Evolutionary conservation across 2,888 invertebrate genomes (phyloP).

Genomic region (Agonopterix heracliana): DNA sequence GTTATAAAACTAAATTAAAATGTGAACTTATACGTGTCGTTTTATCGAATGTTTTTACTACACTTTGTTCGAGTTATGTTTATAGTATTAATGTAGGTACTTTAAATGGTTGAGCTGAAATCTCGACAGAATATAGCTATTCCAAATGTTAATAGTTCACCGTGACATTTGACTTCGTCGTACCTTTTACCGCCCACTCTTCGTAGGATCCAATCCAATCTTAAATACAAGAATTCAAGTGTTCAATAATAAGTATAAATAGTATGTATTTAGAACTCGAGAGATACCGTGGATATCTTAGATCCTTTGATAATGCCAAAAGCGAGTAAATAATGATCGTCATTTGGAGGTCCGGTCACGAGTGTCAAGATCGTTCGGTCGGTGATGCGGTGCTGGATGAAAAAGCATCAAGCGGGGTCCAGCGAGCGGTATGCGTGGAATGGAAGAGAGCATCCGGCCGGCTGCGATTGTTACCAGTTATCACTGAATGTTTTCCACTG

Average conservation of each 20-base stretch:
- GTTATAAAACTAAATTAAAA: too few species aligned
- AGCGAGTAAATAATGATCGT: conserved; percentile 5
- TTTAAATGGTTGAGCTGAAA: neutral
- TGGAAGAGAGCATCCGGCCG: conserved; percentile 72
- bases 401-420: conserved; percentile 65
- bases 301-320: neutral
- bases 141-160: conserved; percentile 12
- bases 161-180: conserved; percentile 10
- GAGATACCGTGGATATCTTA: neutral
- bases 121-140: conserved; percentile 5
- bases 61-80: too few species aligned
- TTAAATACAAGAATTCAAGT: neutral
- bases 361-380: conserved; percentile 43
- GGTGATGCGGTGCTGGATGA: conserved; percentile 46
- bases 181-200: conserved; percentile 2
- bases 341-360: conserved; percentile 25
- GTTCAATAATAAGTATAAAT: neutral
- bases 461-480: conserved; percentile 76
- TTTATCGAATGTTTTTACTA: too few species aligned
- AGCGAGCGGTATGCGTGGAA: conserved; percentile 64
- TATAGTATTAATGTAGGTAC: too few species aligned
- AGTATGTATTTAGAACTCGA: too few species aligned
- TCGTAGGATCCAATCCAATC: conserved; percentile 1
- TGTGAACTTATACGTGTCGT: too few species aligned
- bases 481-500: conserved; percentile 75